Evolutionary conservation across 1,140 invertebrate species (phyloP), one percentile per base, ranked within the genome.

Genomic region (Pygmarrhopalites habei): DNA sequence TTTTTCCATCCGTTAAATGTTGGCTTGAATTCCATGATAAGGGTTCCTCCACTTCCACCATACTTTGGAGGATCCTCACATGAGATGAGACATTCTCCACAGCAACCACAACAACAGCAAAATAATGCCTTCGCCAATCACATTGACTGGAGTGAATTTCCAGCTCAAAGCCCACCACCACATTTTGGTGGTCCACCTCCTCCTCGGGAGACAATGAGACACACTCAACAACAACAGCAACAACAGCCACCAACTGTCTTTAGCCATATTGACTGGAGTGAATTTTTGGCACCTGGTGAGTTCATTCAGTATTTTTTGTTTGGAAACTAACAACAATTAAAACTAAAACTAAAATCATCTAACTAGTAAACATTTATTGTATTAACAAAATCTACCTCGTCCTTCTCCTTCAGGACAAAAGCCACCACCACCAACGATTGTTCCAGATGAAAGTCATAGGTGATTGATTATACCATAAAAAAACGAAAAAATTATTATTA

Each of bases 251-350:
- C 63, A 19, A 71, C 69, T 0, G 46, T 71, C 0, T 71, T 71
- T 43, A 62, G 25, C 39, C 69, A 71, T 32, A 71, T 71, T 53
- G 56, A 66, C 21, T 71, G 69, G 69, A 64, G 57, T 2, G 66
- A 71, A 26, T 71, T 71, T 39, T 29, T 71, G 10, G 58, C 64
- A 35, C 69, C 69, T n/a, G 69, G n/a, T n/a, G n/a, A n/a, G n/a
- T n/a, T n/a, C n/a, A n/a, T n/a, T n/a, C n/a, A n/a, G n/a, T n/a
- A n/a, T n/a, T n/a, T n/a, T n/a, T n/a, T n/a, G n/a, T n/a, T n/a
- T n/a, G n/a, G n/a, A n/a, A n/a, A n/a, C n/a, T n/a, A n/a, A n/a
- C n/a, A n/a, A n/a, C n/a, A n/a, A n/a, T n/a, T n/a, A n/a, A n/a
- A n/a, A n/a, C n/a, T n/a, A n/a, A n/a, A n/a, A n/a, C n/a, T n/a